phyloP scores from a whole-genome alignment of 2,888 invertebrate genomes.

The Lypha dubia region DNA sequence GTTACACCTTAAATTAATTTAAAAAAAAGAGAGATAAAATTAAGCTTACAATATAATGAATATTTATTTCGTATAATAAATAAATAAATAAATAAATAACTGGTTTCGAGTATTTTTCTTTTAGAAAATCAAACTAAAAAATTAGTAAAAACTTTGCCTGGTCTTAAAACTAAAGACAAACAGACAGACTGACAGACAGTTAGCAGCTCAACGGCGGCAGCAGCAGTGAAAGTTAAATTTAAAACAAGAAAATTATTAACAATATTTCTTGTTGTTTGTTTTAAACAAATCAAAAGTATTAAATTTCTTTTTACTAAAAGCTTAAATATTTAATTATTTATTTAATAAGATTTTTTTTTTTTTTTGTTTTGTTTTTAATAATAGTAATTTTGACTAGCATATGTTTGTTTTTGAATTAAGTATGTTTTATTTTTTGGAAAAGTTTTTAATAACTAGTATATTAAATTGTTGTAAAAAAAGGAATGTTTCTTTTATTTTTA shows the following conservation, averaged over 20 bases:
- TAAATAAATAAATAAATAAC: slow-evolving; percentile 39
- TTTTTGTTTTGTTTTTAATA: slow-evolving; percentile 13
- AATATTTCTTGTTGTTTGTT: slow-evolving; percentile 39
- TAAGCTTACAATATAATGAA: slow-evolving; percentile 4
- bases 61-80: slow-evolving; percentile 18
- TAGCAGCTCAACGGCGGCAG: no score
- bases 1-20: slow-evolving; percentile 61
- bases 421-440: slow-evolving; percentile 48
- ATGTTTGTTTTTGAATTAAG: slow-evolving; percentile 42
- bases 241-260: slow-evolving; percentile 30
- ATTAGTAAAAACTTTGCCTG: slow-evolving; percentile 9
- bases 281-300: slow-evolving; percentile 35
- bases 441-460: slow-evolving; percentile 19
- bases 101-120: slow-evolving; percentile 37
- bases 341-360: slow-evolving; percentile 24
- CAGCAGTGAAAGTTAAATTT: background rate
- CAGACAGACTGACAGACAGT: no score
- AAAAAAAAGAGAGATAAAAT: slow-evolving; percentile 26
- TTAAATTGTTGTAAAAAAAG: slow-evolving; percentile 49
- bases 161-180: slow-evolving; percentile 21
- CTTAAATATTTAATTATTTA: slow-evolving; percentile 60
- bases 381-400: slow-evolving; percentile 71
- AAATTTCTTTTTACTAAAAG: slow-evolving; percentile 36
- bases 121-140: slow-evolving; percentile 5
- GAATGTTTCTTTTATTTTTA: slow-evolving; percentile 55